phyloP scores from a whole-genome alignment of 2,113 vertebrate species.

The Ahaetulla prasina region DNA sequence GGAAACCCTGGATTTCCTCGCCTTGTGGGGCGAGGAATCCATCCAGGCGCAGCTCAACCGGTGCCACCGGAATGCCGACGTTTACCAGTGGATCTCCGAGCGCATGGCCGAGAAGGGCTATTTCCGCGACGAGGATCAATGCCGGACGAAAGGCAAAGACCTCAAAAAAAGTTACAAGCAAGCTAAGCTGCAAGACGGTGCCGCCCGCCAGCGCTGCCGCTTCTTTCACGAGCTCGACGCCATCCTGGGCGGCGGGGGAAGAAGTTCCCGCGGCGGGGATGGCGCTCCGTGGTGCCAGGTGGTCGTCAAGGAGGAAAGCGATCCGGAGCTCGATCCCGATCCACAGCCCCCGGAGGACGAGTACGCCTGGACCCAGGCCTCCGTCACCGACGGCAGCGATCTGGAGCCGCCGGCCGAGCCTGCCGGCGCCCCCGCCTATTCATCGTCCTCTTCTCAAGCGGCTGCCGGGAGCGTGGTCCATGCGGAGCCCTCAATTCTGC shows the following conservation, averaged over 20 bases:
- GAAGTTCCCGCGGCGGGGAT: no score
- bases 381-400: not conserved
- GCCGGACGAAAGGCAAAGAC: slow-evolving; percentile 32
- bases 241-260: slow-evolving; percentile 1
- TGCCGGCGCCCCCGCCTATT: no score
- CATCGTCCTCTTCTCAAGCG: not conserved
- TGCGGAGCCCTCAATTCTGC: not conserved
- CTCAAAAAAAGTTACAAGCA: slow-evolving; percentile 31
- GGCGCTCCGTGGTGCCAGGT: slow-evolving; percentile 16
- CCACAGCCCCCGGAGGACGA: not conserved
- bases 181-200: slow-evolving; percentile 6
- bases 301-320: slow-evolving; percentile 26
- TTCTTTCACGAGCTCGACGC: slow-evolving; percentile 26
- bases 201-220: slow-evolving; percentile 16
- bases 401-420: not conserved
- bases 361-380: slow-evolving; percentile 10
- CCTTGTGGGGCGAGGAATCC: slow-evolving; percentile 19
- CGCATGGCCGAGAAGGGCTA: slow-evolving; percentile 20
- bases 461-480: not conserved
- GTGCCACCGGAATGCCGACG: slow-evolving; percentile 29
- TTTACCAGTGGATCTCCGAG: slow-evolving; percentile 32
- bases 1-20: slow-evolving; percentile 16
- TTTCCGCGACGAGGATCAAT: slow-evolving; percentile 22
- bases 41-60: slow-evolving; percentile 26
- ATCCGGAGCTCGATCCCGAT: slow-evolving; percentile 9